phyloP scores from a whole-genome alignment of 2,888 invertebrate genomes.

The Dryomyza anilis region DNA sequence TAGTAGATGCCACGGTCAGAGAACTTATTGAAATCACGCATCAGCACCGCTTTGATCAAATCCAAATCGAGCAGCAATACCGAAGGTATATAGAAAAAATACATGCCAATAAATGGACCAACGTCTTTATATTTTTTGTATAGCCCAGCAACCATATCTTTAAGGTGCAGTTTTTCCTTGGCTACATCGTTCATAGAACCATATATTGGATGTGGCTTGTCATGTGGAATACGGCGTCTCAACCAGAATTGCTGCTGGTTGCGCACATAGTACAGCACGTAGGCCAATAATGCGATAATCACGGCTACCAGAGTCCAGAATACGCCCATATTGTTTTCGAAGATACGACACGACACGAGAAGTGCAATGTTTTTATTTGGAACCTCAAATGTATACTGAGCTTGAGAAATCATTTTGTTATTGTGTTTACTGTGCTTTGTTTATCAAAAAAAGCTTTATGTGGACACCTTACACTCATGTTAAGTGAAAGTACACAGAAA shows the following conservation, averaged over 20 bases:
- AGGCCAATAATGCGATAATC: not conserved
- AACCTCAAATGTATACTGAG: too few species aligned
- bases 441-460: too few species aligned
- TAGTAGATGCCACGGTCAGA: slow-evolving; percentile 21
- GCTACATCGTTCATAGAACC: slow-evolving; percentile 43
- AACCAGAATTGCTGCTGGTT: slow-evolving; percentile 36
- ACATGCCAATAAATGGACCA: slow-evolving; percentile 48
- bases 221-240: slow-evolving; percentile 39
- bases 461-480: too few species aligned
- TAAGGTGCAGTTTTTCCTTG: slow-evolving; percentile 34
- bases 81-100: slow-evolving; percentile 37
- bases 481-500: too few species aligned
- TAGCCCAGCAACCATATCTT: slow-evolving; percentile 21
- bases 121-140: slow-evolving; percentile 43
- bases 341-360: too few species aligned
- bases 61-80: slow-evolving; percentile 26
- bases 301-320: not conserved
- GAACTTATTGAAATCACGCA: slow-evolving; percentile 23
- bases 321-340: not conserved
- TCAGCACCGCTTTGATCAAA: slow-evolving; percentile 19
- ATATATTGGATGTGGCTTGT: slow-evolving; percentile 39
- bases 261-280: not conserved
- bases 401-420: too few species aligned
- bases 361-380: too few species aligned
- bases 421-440: too few species aligned